A percentile compares a stretch with the other conserved stretches of the same genome.
These are phyloP conservation scores for Caenorhabditis becei DNA, from an alignment of 2,888 invertebrate species.

Conservation along the genomic window DNA sequence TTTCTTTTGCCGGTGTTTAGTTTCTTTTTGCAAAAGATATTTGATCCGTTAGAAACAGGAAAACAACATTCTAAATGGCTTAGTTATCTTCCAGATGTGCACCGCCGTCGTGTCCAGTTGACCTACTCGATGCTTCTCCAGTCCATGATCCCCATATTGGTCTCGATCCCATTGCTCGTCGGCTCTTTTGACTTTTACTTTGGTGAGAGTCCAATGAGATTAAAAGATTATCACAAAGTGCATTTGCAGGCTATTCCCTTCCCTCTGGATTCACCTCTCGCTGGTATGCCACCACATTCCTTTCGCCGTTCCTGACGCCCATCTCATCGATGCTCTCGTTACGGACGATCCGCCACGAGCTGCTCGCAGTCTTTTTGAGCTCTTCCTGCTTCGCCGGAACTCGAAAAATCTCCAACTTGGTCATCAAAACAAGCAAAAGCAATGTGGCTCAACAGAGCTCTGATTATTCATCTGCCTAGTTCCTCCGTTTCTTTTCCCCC, in stretches of 20 bases:
- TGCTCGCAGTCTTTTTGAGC: slow-evolving; percentile 35
- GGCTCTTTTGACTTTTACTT: slow-evolving; percentile 62
- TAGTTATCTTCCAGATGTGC: slow-evolving; percentile 34
- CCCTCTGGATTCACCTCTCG: slow-evolving; percentile 55
- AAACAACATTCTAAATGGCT: not conserved
- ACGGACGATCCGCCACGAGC: slow-evolving; percentile 53
- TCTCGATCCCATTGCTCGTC: slow-evolving; percentile 58
- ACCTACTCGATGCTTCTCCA: slow-evolving; percentile 61
- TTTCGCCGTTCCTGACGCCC: slow-evolving; percentile 48
- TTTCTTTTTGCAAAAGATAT: not conserved
- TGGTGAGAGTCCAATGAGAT: slow-evolving; percentile 19
- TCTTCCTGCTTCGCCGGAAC: slow-evolving; percentile 26
- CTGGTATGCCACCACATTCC: slow-evolving; percentile 58
- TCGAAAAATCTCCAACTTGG: slow-evolving; percentile 48
- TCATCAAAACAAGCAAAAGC: slow-evolving; percentile 45
- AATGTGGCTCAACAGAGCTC: slow-evolving; percentile 55
- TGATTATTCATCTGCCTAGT: slow-evolving; percentile 59
- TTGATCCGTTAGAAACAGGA: not conserved
- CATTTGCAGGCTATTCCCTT: slow-evolving; percentile 37
- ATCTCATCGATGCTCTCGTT: slow-evolving; percentile 60
- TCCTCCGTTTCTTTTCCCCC: slow-evolving; percentile 11
- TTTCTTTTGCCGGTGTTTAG: not conserved
- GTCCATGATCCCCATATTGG: slow-evolving; percentile 59
- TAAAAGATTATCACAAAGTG: slow-evolving; percentile 6
- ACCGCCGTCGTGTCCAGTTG: slow-evolving; percentile 54